These are phyloP conservation scores for Lamproptera curius DNA, from an alignment of 2,888 invertebrate genomes.

Conservation along the genomic window DNA sequence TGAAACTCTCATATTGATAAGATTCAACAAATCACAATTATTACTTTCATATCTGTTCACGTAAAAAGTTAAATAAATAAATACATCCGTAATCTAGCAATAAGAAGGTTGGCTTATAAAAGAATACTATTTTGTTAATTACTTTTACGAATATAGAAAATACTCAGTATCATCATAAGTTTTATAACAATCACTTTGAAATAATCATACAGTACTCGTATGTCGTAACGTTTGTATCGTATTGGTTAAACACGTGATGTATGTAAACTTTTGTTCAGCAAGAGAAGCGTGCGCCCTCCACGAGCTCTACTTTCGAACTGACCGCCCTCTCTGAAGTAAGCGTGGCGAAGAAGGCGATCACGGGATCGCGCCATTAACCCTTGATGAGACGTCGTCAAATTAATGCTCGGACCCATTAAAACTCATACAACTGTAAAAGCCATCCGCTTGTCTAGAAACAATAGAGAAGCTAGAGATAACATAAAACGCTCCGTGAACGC, in stretches of 20 bases:
- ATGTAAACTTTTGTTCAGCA: slow-evolving; percentile 6
- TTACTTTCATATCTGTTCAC: too few relatives aligned
- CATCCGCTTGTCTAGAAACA: slow-evolving; percentile 6
- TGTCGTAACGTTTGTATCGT: too few relatives aligned
- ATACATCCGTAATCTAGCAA: too few relatives aligned
- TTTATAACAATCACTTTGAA: too few relatives aligned
- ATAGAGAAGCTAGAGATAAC: background rate
- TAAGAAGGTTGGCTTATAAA: too few relatives aligned
- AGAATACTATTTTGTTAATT: too few relatives aligned
- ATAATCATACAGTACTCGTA: too few relatives aligned
- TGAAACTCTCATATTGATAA: background rate
- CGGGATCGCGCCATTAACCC: slow-evolving; percentile 39
- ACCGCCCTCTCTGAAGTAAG: slow-evolving; percentile 11
- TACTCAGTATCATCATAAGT: too few relatives aligned
- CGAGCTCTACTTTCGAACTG: slow-evolving; percentile 26
- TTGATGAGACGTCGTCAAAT: slow-evolving; percentile 35
- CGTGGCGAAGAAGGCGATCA: slow-evolving; percentile 27
- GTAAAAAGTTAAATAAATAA: too few relatives aligned
- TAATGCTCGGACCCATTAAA: slow-evolving; percentile 34
- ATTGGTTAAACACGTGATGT: slow-evolving; percentile 12
- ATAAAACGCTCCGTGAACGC: background rate
- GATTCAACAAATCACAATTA: background rate
- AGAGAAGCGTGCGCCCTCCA: slow-evolving; percentile 25
- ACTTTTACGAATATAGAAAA: too few relatives aligned
- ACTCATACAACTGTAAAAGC: slow-evolving; percentile 25